These are phyloP conservation scores for Ranitomeya variabilis DNA, from an alignment of 2,113 vertebrate species.

Conservation along the genomic window DNA sequence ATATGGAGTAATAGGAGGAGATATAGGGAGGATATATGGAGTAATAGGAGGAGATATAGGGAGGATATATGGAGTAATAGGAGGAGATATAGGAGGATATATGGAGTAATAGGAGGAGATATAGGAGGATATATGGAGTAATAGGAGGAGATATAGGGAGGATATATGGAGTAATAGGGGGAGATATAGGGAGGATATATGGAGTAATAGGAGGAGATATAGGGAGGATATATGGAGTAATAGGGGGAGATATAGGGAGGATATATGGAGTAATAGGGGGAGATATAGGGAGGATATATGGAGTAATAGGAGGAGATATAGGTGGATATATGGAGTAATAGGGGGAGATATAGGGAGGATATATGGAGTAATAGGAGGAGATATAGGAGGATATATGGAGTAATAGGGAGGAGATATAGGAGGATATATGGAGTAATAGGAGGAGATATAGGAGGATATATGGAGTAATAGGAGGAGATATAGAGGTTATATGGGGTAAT, in stretches of 20 bases:
- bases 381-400: conserved; percentile 5
- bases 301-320: neutral
- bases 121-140: no score
- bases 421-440: conserved; percentile 36
- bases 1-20: conserved; percentile 5
- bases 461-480: conserved; percentile 27
- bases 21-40: neutral
- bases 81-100: neutral
- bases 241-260: neutral
- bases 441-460: neutral
- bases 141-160: no score
- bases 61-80: neutral
- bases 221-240: no score
- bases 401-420: conserved; percentile 26
- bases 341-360: conserved; percentile 5
- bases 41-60: neutral
- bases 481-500: conserved; percentile 19
- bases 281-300: no score
- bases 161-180: no score
- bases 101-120: no score
- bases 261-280: no score
- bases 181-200: no score
- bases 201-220: no score
- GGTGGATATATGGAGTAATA: conserved; percentile 27
- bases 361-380: neutral